Base-by-base conservation (phyloP, 1,140 invertebrate species). In the Physella acuta region DNA sequence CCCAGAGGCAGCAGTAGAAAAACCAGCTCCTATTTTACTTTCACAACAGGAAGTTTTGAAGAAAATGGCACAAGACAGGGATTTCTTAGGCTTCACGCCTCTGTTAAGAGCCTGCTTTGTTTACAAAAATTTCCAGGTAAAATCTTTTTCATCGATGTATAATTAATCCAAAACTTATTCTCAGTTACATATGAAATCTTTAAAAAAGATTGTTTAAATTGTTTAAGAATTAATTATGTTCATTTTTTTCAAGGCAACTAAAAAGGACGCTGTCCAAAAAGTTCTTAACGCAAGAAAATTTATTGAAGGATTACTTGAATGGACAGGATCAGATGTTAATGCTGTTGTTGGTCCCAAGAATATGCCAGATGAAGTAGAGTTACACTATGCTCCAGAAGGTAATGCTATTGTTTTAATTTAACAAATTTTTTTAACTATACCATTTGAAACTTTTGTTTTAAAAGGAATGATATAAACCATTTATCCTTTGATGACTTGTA, bases 51-150 rank as follows among this genome's bases (percentile, higher is more conserved):
- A 74, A 2, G 63, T 67, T 14, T 61, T 84, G 1, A 77, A 76
- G 61, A 73, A 80, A 44, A 82, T 85, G 82, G 79, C 78, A 1
- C 77, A 78, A 44, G 81, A 80, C 37, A 75, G 79, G 4, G 81
- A 85, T 68, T 71, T 84, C 60, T 68, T 80, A 55, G 83, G 84
- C 30, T 82, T 79, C 62, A 85, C 83, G 3, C 83, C 84, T 26
- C 67, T 85, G 11, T 70, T 85, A 1, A 66, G 77, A 55, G 82
- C 84, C 28, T 79, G 82, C 60, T 71, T 75, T 53, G 68, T 71
- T 24, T 81, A 84, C 67, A 75, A 67, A 11, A 65, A 70, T 14
- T 77, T 71, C 36, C 71, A 76, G 65, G 84, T 85, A 73, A 74
- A 74, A n/a, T n/a, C n/a, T n/a, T n/a, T n/a, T n/a, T n/a, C n/a